Percentiles rank a stretch among this genome's conserved stretches.
Evolutionary conservation across 2,113 vertebrate species (phyloP).

Genomic region (Redunca redunca): DNA sequence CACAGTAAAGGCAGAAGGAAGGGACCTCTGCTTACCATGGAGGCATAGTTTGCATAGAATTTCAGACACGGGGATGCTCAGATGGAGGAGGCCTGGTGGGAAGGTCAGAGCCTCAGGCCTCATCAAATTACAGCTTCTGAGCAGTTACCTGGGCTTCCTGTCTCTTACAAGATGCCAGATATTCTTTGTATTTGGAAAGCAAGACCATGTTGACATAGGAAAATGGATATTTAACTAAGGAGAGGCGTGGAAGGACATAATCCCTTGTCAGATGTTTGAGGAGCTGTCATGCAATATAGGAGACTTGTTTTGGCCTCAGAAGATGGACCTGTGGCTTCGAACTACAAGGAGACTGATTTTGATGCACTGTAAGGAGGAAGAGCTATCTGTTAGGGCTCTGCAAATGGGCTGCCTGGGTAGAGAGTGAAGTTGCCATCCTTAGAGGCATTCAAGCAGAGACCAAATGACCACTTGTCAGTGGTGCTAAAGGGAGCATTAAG

Average conservation of each 20-base stretch:
- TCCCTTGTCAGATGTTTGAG: background rate
- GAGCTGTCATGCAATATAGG: background rate
- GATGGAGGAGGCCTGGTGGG: background rate
- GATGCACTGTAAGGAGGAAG: background rate
- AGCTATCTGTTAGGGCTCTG: background rate
- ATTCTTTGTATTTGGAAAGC: background rate
- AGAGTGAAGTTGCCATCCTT: background rate
- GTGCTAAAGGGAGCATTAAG: background rate
- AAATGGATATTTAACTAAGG: background rate
- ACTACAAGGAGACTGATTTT: background rate
- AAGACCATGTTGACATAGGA: background rate
- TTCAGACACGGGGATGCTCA: background rate
- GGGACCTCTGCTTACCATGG: fast-evolving
- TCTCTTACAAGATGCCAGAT: background rate
- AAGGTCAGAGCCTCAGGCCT: background rate
- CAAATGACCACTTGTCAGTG: no score
- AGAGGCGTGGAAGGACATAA: background rate
- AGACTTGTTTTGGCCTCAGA: background rate
- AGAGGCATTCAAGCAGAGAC: background rate
- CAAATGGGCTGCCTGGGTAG: background rate
- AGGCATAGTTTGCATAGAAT: background rate
- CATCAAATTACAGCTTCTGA: background rate
- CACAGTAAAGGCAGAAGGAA: background rate
- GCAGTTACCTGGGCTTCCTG: background rate
- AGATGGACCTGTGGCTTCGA: background rate